Evolutionary conservation across 2,888 invertebrate species (phyloP).

Genomic region (Himalopsyche tibetana): DNA sequence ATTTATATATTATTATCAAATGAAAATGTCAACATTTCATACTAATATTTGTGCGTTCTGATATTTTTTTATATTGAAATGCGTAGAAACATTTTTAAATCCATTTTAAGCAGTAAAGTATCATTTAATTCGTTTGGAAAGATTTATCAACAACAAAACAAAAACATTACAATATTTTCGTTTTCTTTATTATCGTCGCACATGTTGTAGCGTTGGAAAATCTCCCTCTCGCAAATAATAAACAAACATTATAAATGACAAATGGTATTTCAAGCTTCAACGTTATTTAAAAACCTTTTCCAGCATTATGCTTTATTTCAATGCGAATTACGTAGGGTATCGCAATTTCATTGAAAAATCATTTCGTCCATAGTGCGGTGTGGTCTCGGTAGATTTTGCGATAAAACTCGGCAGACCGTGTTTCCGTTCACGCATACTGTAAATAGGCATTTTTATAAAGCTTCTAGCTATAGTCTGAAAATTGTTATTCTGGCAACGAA

Average conservation of each 20-base stretch:
- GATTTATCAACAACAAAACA: neutral
- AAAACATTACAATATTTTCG: constrained; percentile 18
- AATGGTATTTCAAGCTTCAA: constrained; percentile 15
- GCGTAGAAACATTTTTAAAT: too few species aligned
- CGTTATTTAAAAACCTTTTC: constrained; percentile 30
- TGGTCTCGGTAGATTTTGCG: constrained; percentile 20
- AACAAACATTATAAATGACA: constrained; percentile 30
- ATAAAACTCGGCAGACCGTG: constrained; percentile 30
- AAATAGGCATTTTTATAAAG: constrained; percentile 10
- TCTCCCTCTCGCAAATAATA: constrained; percentile 12
- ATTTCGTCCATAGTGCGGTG: constrained; percentile 34
- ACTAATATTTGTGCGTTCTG: too few species aligned
- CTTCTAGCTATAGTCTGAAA: neutral
- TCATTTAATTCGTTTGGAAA: neutral
- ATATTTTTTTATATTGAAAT: too few species aligned
- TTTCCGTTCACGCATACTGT: constrained; percentile 30
- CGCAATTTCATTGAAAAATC: constrained; percentile 34
- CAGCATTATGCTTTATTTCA: constrained; percentile 30
- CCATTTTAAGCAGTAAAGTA: too few species aligned
- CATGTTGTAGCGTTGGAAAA: neutral
- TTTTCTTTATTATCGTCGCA: constrained; percentile 22
- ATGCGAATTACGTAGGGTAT: constrained; percentile 31
- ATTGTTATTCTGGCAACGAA: neutral
- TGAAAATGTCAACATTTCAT: too few species aligned
- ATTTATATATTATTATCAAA: too few species aligned